phyloP scores from a whole-genome alignment of 1,140 invertebrate genomes.

The Drosophila tristis region DNA sequence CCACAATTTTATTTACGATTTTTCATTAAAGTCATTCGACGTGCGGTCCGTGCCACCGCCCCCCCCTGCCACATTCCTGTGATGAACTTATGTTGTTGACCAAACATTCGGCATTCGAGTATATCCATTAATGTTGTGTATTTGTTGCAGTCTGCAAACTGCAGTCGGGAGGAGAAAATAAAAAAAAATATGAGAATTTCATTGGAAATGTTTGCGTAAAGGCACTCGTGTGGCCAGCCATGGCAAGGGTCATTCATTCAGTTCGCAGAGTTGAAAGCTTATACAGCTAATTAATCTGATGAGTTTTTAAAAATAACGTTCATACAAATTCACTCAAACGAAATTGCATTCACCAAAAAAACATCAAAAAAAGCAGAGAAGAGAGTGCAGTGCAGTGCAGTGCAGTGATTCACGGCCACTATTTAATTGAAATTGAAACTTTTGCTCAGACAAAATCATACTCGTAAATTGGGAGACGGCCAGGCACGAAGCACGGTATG shows the following conservation, averaged over 20 bases:
- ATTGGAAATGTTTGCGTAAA: constrained; percentile 29
- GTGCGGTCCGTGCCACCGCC: constrained; percentile 11
- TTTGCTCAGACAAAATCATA: constrained; percentile 29
- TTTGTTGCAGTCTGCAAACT: constrained; percentile 10
- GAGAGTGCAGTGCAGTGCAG: neutral
- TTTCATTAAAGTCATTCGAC: constrained; percentile 64
- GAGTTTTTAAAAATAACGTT: constrained; percentile 26
- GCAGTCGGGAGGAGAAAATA: too few relatives aligned
- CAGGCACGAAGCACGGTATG: neutral
- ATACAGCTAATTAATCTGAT: constrained; percentile 54
- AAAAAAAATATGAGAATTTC: constrained; percentile 34
- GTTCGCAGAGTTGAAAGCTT: constrained; percentile 26
- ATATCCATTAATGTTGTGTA: constrained; percentile 28
- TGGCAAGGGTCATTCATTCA: constrained; percentile 34
- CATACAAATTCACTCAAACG: neutral
- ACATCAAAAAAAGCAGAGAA: neutral
- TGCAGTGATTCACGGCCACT: constrained; percentile 29
- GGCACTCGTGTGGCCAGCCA: neutral
- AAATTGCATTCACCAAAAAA: neutral
- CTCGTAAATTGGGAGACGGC: constrained; percentile 35
- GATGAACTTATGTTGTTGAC: constrained; percentile 22
- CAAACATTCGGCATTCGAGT: constrained; percentile 36
- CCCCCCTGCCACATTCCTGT: neutral
- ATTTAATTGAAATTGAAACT: constrained; percentile 54
- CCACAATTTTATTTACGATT: constrained; percentile 63